These are phyloP conservation scores for Microcebus griseorufus DNA, from an alignment of 2,113 vertebrate species.

Conservation along the genomic window DNA sequence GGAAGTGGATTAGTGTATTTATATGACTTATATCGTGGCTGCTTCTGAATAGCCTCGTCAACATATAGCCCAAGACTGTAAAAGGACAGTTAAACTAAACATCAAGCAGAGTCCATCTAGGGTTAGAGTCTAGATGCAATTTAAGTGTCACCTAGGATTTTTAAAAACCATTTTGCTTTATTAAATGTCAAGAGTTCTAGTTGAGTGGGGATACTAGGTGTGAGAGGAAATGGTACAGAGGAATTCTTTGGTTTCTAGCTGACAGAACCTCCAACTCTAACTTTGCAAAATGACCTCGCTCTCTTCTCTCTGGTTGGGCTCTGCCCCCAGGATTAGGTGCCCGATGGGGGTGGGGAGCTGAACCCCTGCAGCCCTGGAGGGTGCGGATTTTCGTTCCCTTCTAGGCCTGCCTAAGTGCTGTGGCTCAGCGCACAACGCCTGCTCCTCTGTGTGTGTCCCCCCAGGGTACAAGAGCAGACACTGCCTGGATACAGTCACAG, in stretches of 20 bases:
- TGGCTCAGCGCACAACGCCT: not conserved
- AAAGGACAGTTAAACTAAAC: not conserved
- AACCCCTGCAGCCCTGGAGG: not conserved
- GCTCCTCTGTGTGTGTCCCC: not conserved
- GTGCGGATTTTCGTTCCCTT: not conserved
- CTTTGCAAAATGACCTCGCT: not conserved
- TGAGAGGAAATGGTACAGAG: not conserved
- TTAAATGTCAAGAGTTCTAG: not conserved
- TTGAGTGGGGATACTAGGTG: not conserved
- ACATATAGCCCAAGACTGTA: not conserved
- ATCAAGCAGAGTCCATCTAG: not conserved
- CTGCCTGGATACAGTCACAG: not conserved
- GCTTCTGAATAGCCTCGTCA: not conserved
- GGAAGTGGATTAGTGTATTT: not conserved
- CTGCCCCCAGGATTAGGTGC: not conserved
- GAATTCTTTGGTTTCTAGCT: not conserved
- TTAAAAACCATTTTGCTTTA: not conserved
- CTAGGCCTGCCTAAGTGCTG: not conserved
- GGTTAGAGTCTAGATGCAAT: not conserved
- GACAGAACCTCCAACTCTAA: not conserved
- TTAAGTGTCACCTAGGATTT: not conserved
- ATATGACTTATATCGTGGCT: not conserved
- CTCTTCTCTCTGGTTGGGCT: not conserved
- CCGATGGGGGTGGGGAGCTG: too few species aligned
- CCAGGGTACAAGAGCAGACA: not conserved